Evolutionary conservation across 2,888 invertebrate species (phyloP).

Genomic region (Flexamia atlantica): DNA sequence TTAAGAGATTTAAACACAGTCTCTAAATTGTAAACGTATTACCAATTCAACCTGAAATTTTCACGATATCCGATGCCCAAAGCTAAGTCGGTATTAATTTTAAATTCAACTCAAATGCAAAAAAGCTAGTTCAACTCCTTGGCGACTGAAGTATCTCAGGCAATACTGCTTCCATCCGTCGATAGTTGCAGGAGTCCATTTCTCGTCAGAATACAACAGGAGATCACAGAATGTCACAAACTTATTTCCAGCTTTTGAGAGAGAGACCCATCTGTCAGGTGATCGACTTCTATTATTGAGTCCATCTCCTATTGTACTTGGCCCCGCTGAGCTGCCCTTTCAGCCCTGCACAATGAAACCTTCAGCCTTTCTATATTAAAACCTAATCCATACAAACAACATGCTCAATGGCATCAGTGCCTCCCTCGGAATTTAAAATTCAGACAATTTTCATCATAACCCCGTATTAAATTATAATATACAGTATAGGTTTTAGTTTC

Average conservation of each 20-base stretch:
- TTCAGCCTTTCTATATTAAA: too few relatives aligned
- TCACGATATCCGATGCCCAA: neutral
- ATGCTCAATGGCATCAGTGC: too few relatives aligned
- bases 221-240: neutral
- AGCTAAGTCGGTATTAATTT: neutral
- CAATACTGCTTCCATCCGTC: neutral
- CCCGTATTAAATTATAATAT: too few relatives aligned
- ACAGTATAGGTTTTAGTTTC: too few relatives aligned
- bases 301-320: neutral
- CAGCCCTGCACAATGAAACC: neutral
- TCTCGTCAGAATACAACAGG: neutral
- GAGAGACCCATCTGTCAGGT: neutral
- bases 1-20: too few relatives aligned
- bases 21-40: neutral
- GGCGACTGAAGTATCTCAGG: neutral
- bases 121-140: neutral
- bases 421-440: too few relatives aligned
- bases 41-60: neutral
- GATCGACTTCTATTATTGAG: neutral
- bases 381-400: too few relatives aligned
- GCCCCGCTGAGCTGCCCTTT: neutral
- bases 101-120: neutral
- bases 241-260: constrained; percentile 5
- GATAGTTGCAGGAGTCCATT: neutral
- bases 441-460: too few relatives aligned